Base-by-base conservation (phyloP, 2,113 vertebrate species). In the Malurus alboscapulatus region DNA sequence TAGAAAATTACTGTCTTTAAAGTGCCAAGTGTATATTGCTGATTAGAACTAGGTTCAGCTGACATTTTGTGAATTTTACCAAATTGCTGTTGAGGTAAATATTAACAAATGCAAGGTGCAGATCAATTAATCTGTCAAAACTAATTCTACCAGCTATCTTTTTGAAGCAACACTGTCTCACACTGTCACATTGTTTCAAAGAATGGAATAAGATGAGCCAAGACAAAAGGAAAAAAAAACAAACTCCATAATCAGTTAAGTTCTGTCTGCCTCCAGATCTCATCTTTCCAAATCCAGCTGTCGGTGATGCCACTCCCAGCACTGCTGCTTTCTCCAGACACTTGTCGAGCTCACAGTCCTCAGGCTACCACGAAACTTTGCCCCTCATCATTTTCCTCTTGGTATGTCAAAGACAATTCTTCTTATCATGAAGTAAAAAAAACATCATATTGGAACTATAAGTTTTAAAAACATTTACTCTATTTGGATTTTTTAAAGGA, bases 51-150 rank as follows among this genome's bases (percentile, higher is more conserved):
- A 80, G 87, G 66, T 71, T 83, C 55, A 83, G 16, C n/a, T 81
- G 63, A 59, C 34, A 38, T 47, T 32, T 67, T 3, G 17, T 44
- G 50, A 79, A 80, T 80, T 83, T 55, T 44, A 44, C 48, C 63
- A 51, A 85, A 88, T 45, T 78, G n/a, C 42, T 47, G 10, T 44
- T 71, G 79, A 91, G 48, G 30, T 73, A 66, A 87, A 76, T 63
- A 85, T 13, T 82, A 95, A 47, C 14, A 88, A 94, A 81, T 59
- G 36, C 0, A 11, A 69, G 27, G 9, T 65, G 27, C 13, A 59
- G 53, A 91, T 87, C 55, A 82, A 22, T 76, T 74, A 47, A 62
- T 42, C 50, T 77, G 71, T 80, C 87, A 85, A 67, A 96, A 85
- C 18, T 19, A 55, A 76, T 79, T 91, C 85, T 80, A 80, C 27